Conservation (phyloP, 1,140 invertebrate genomes). For the Zaprionus nigranus region DNA sequence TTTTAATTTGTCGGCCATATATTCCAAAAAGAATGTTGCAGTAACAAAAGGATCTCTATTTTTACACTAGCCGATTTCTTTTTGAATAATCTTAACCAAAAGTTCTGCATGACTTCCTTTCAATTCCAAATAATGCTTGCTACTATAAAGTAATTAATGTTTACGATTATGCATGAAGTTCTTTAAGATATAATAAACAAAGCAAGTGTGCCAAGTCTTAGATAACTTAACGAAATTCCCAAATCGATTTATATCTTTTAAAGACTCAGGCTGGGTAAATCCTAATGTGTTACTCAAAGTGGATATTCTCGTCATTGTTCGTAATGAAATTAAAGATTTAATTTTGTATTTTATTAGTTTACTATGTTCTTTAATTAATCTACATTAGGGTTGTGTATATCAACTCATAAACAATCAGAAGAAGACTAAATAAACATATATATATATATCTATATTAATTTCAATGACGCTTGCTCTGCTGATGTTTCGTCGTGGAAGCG, state of each 20-base stretch:
- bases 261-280: conserved; percentile 3
- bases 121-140: conserved; percentile 13
- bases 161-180: conserved; percentile 32
- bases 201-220: conserved; percentile 51
- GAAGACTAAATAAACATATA: conserved; percentile 22
- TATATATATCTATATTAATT: conserved; percentile 39
- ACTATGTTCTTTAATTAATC: conserved; percentile 36
- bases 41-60: conserved; percentile 13
- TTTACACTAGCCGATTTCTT: conserved; percentile 9
- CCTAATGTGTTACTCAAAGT: neutral
- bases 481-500: conserved; percentile 59
- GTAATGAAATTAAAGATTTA: conserved; percentile 9
- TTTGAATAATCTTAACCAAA: conserved; percentile 4
- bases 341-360: conserved; percentile 13
- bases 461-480: conserved; percentile 65
- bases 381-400: conserved; percentile 28
- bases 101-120: conserved; percentile 12
- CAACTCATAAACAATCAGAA: conserved; percentile 33
- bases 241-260: conserved; percentile 1
- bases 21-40: conserved; percentile 3
- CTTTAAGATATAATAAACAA: conserved; percentile 49
- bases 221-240: conserved; percentile 9
- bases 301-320: conserved; percentile 6
- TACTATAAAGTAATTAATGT: conserved; percentile 22
- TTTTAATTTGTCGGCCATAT: conserved; percentile 21